Evolutionary conservation across 2,888 invertebrate genomes (phyloP).

Genomic region (Euphydryas editha): DNA sequence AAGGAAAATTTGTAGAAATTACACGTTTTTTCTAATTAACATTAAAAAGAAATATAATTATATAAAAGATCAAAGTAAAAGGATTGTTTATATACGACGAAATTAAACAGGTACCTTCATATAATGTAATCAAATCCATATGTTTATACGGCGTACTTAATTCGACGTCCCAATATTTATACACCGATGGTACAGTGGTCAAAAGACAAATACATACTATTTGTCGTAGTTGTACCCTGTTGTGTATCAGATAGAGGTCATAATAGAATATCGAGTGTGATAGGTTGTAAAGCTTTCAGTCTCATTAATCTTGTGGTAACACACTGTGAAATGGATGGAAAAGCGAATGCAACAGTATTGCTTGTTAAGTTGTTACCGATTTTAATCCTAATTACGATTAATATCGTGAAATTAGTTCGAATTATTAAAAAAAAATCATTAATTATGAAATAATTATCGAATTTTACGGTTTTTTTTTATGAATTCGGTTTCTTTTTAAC

Average conservation of each 20-base stretch:
- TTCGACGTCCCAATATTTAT: conserved; percentile 39
- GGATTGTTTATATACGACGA: neutral
- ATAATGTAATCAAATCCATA: conserved; percentile 6
- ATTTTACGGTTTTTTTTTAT: too few species aligned
- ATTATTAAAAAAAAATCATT: too few species aligned
- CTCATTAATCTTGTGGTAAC: conserved; percentile 40
- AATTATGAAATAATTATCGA: too few species aligned
- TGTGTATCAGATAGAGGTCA: conserved; percentile 8
- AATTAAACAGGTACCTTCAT: neutral
- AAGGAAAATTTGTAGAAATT: too few species aligned
- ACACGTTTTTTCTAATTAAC: neutral
- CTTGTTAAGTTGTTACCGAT: conserved; percentile 23
- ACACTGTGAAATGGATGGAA: conserved; percentile 40
- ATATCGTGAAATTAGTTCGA: neutral
- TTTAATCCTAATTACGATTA: conserved; percentile 16
- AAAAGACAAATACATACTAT: neutral
- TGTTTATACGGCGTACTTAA: conserved; percentile 27
- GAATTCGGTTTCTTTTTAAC: too few species aligned
- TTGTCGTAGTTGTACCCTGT: conserved; percentile 18
- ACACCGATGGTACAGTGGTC: neutral
- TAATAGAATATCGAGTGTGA: neutral
- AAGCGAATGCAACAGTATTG: conserved; percentile 23
- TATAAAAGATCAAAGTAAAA: neutral
- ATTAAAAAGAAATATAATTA: neutral
- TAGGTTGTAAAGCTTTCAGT: conserved; percentile 22